Evolutionary conservation across 1,140 invertebrate genomes (phyloP).

Genomic region (Cydia strobilella): DNA sequence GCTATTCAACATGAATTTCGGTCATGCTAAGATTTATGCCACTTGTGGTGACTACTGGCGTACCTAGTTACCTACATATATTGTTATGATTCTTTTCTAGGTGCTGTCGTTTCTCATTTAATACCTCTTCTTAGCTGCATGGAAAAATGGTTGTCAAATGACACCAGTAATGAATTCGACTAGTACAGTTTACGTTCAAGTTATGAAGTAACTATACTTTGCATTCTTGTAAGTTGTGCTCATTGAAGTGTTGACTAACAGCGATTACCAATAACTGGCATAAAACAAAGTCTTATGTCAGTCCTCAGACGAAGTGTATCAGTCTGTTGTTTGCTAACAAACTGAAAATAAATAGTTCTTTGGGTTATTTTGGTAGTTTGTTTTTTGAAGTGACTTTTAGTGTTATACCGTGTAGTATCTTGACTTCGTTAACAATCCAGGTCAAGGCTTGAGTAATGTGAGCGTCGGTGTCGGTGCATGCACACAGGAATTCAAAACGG

Average conservation of each 20-base stretch:
- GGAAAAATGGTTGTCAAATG: no score
- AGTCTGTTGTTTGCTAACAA: not conserved
- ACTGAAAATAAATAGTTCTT: not conserved
- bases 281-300: not conserved
- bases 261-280: not conserved
- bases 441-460: conserved; percentile 62
- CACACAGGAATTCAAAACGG: conserved; percentile 42
- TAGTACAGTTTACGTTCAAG: no score
- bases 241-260: not conserved
- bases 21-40: conserved; percentile 14
- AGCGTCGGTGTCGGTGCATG: conserved; percentile 39
- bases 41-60: not conserved
- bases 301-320: not conserved
- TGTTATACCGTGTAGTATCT: conserved; percentile 41
- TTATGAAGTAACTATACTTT: not conserved
- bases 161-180: no score
- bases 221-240: conserved; percentile 2
- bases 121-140: not conserved
- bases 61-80: not conserved
- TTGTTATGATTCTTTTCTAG: not conserved
- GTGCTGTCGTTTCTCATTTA: not conserved
- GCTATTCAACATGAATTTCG: not conserved
- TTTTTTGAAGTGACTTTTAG: conserved; percentile 36
- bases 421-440: conserved; percentile 58
- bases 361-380: conserved; percentile 4